Evolutionary conservation across 2,113 vertebrate genomes (phyloP).

Genomic region (Suricata suricatta): DNA sequence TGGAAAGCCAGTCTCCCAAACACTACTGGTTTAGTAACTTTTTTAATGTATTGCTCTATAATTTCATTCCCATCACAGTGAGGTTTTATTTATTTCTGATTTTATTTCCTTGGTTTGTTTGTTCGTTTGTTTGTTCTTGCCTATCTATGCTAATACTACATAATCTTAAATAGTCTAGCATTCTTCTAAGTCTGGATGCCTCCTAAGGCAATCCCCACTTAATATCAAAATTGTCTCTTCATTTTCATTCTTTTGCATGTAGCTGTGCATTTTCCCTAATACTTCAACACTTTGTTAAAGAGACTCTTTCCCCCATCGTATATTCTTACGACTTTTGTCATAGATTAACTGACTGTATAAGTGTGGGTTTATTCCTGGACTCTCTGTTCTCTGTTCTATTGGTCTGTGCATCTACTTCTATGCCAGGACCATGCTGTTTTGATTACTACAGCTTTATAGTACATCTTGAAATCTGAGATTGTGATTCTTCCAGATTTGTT

Average conservation of each 20-base stretch:
- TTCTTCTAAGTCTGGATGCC: background rate
- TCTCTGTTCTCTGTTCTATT: background rate
- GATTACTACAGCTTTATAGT: background rate
- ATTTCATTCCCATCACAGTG: background rate
- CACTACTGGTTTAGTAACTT: background rate
- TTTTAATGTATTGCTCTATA: background rate
- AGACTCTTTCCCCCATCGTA: background rate
- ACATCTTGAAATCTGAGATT: background rate
- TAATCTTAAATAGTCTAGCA: background rate
- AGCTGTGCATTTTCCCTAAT: background rate
- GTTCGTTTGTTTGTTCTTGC: background rate
- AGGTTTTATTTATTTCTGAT: background rate
- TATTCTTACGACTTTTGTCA: background rate
- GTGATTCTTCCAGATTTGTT: background rate
- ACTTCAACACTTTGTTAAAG: background rate
- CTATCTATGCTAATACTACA: background rate
- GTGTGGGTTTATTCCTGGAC: background rate
- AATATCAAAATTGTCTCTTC: background rate
- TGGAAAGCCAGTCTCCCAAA: background rate
- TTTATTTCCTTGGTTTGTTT: background rate
- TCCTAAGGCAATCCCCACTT: background rate
- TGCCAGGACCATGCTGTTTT: background rate
- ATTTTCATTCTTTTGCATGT: background rate
- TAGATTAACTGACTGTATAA: background rate
- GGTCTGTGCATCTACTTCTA: background rate